A percentile compares a stretch with the other conserved stretches of the same genome.
These are phyloP conservation scores for Sterrhoptilus dennistouni DNA, from an alignment of 2,113 vertebrate genomes.

Conservation along the genomic window DNA sequence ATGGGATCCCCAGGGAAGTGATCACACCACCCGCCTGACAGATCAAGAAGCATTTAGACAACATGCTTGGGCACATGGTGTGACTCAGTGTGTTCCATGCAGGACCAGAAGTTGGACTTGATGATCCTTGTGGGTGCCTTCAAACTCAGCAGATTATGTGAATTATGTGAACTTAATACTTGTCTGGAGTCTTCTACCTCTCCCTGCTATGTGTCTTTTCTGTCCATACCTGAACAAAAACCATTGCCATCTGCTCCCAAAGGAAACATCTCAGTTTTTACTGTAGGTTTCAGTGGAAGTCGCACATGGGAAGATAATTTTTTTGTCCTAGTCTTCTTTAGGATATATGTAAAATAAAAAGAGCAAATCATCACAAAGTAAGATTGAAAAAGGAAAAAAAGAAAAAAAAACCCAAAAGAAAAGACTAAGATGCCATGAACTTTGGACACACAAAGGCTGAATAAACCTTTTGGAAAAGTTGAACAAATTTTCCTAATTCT, in stretches of 20 bases:
- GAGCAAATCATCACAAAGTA: background rate
- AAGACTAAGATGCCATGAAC: background rate
- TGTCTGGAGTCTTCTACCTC: background rate
- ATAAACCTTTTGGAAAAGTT: background rate
- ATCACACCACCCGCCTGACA: background rate
- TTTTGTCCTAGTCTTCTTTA: background rate
- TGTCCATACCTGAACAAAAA: background rate
- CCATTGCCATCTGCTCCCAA: background rate
- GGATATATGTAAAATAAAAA: background rate
- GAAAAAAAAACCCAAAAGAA: background rate
- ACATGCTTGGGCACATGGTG: background rate
- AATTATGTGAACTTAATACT: background rate
- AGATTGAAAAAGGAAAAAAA: background rate
- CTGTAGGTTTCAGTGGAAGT: background rate
- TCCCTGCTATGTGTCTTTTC: background rate
- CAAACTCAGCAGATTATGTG: background rate
- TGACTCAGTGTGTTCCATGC: background rate
- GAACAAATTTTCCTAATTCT: background rate
- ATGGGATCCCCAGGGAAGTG: background rate
- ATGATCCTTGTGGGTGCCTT: background rate
- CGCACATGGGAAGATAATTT: rapidly evolving
- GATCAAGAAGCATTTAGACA: background rate
- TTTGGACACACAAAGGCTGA: background rate
- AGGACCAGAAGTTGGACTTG: background rate
- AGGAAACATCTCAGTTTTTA: background rate